Percentiles rank a stretch among this genome's conserved stretches.
phyloP scores from a whole-genome alignment of 2,797 vertebrate genomes.

The Allobates femoralis region DNA sequence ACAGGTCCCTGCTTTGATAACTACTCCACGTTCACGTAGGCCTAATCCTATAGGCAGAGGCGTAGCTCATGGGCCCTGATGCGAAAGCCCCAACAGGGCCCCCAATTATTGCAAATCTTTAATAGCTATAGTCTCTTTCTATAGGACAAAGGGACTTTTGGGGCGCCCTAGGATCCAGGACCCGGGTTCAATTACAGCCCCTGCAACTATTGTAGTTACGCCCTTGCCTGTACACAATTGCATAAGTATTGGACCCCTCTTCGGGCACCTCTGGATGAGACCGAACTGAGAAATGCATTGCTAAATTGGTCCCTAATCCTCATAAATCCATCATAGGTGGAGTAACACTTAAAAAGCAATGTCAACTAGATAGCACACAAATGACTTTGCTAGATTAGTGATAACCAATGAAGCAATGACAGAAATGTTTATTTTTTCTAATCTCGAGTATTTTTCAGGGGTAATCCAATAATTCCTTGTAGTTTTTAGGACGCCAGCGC shows the following conservation, averaged over 20 bases:
- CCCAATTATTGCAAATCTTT: too few species aligned
- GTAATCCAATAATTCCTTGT: slow-evolving; percentile 5
- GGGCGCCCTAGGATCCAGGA: too few species aligned
- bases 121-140: too few species aligned
- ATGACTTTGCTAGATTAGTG: neutral
- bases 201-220: too few species aligned
- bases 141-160: too few species aligned
- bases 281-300: neutral
- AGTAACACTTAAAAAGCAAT: neutral
- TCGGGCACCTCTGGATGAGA: neutral
- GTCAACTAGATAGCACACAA: neutral
- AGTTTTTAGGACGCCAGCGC: neutral
- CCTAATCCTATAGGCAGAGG: too few species aligned
- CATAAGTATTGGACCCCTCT: neutral
- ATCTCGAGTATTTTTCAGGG: neutral
- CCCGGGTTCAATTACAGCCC: too few species aligned
- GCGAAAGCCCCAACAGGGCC: too few species aligned
- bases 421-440: slow-evolving; percentile 28
- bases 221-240: neutral
- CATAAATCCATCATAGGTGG: neutral
- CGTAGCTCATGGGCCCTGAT: too few species aligned
- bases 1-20: too few species aligned
- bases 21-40: too few species aligned
- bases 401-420: neutral
- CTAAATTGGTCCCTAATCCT: neutral